Base-by-base conservation (phyloP, 2,113 vertebrate genomes). In the Coptodon bakossiorum region DNA sequence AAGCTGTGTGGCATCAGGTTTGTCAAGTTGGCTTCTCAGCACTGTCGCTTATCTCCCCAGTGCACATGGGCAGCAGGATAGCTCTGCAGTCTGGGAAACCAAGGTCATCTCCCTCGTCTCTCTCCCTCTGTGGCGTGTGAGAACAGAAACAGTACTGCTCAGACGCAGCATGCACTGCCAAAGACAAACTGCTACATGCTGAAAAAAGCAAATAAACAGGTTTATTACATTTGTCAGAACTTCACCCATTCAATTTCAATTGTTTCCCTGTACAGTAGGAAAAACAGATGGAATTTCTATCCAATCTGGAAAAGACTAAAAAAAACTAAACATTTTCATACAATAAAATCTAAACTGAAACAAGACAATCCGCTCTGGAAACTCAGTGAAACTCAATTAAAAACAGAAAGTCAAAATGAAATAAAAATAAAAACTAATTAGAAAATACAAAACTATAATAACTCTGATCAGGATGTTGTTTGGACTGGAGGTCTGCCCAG, bases 31-130 rank as follows among this genome's bases (percentile, higher is more conserved):
- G 50, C 80, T 87, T 31, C 80, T 86, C 80, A 83, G 84, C 89
- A 17, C 50, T 38, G 83, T 48, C 40, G 83, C 93, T 92, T 94
- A 94, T 93, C 90, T 92, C 80, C 40, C 48, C 52, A 0, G 22
- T 31, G 54, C 90, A 91, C 24, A 57, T 84, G 82, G 83, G 52
- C 63, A 83, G 54, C 8, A 3, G 27, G 56, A 7, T 54, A 0
- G 27, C 76, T 83, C 40, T 48, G 66, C 83, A 82, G 71, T 81
- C 82, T 84, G 52, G 50, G 56, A 59, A 79, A 78, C 66, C 90
- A 90, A 88, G 86, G 89, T 93, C 88, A 90, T 68, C 59, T 31
- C 73, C 27, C 48, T 34, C 13, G 7, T 1, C 66, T 57, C 24
- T 24, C 53, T 54, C 22, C n/a, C 13, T 86, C 40, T 68, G 36